Evolutionary conservation across 1,140 invertebrate genomes (phyloP).

Genomic region (Capitella teleta): DNA sequence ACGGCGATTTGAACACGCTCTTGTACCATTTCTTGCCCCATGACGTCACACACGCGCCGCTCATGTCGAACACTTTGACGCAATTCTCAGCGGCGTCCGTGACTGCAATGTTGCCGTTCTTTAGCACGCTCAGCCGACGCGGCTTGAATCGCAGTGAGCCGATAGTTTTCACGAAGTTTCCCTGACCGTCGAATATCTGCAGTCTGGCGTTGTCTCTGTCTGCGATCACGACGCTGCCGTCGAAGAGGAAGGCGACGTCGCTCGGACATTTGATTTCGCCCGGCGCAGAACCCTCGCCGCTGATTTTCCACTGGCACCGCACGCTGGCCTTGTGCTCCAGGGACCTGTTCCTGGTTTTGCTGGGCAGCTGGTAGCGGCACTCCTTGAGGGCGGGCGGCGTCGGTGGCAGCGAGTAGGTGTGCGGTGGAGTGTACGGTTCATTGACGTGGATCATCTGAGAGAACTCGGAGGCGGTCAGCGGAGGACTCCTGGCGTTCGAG

Average conservation of each 20-base stretch:
- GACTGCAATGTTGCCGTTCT: not conserved
- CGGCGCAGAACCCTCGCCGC: not conserved
- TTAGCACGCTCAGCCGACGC: not conserved
- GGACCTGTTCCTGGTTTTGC: too few relatives aligned
- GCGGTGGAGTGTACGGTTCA: too few relatives aligned
- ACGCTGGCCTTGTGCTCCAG: not conserved
- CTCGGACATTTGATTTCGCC: not conserved
- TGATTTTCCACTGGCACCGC: not conserved
- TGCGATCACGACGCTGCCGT: not conserved
- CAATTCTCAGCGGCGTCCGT: not conserved
- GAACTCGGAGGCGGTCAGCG: too few relatives aligned
- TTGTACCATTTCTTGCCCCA: not conserved
- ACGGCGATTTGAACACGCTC: not conserved
- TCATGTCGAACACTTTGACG: not conserved
- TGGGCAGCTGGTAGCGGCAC: too few relatives aligned
- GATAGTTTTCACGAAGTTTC: not conserved
- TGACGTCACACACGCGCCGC: not conserved
- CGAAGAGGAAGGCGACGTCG: not conserved
- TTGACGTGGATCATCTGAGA: too few relatives aligned
- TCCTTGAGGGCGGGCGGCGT: too few relatives aligned
- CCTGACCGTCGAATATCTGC: not conserved
- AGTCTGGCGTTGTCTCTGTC: constrained; percentile 1
- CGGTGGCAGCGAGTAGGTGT: too few relatives aligned
- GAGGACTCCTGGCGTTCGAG: not conserved
- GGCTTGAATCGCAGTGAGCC: not conserved